These are phyloP conservation scores for Heliothis virescens DNA, from an alignment of 1,140 invertebrate genomes.

Conservation along the genomic window DNA sequence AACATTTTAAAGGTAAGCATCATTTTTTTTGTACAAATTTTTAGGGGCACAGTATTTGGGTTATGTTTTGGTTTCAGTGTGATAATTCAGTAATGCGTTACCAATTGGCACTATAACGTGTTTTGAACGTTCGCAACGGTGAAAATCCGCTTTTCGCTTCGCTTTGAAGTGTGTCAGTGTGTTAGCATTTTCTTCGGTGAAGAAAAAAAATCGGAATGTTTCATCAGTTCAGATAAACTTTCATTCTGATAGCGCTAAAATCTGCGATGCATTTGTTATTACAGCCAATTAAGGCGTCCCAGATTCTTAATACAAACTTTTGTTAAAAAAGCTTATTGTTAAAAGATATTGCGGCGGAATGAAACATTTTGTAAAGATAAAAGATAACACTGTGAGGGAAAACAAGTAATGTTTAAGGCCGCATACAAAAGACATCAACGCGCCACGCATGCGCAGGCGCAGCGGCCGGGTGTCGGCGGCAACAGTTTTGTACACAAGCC, in stretches of 20 bases:
- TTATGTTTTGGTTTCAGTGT: slow-evolving; percentile 65
- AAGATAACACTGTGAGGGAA: slow-evolving; percentile 66
- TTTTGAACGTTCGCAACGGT: slow-evolving; percentile 64
- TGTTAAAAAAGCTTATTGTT: slow-evolving; percentile 12
- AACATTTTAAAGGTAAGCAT: slow-evolving; percentile 66
- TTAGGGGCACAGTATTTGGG: slow-evolving; percentile 54
- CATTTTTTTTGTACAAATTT: slow-evolving; percentile 26
- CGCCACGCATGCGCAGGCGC: slow-evolving; percentile 50
- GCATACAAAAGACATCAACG: slow-evolving; percentile 82
- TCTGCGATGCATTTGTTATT: slow-evolving; percentile 40
- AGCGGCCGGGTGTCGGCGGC: not conserved
- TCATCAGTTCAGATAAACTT: slow-evolving; percentile 27
- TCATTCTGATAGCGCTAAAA: slow-evolving; percentile 31
- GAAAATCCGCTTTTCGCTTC: slow-evolving; percentile 59
- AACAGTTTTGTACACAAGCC: slow-evolving; percentile 42
- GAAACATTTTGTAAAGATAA: slow-evolving; percentile 48
- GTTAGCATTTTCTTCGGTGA: slow-evolving; percentile 43
- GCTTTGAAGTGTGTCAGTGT: slow-evolving; percentile 67
- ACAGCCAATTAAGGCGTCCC: slow-evolving; percentile 48
- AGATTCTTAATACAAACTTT: slow-evolving; percentile 31
- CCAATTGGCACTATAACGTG: slow-evolving; percentile 57
- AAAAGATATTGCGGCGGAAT: slow-evolving; percentile 33
- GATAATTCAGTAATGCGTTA: slow-evolving; percentile 59
- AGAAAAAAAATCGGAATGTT: slow-evolving; percentile 35
- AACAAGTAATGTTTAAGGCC: slow-evolving; percentile 59